These are phyloP conservation scores for Ophiodon elongatus DNA, from an alignment of 2,113 vertebrate genomes.

Conservation along the genomic window DNA sequence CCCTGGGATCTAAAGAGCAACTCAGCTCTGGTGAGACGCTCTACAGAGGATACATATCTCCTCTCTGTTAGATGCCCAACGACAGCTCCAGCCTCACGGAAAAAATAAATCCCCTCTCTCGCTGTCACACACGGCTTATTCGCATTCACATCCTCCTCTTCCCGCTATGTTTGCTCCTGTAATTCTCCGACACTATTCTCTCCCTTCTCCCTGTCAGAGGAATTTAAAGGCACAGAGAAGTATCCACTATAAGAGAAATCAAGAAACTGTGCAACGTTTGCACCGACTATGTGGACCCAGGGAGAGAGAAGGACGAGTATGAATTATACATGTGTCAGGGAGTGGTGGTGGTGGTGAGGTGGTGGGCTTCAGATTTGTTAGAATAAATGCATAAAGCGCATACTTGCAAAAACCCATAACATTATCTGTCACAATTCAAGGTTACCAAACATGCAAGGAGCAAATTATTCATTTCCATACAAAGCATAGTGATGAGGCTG, in stretches of 20 bases:
- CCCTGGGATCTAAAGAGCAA: constrained; percentile 32
- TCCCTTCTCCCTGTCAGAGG: constrained; percentile 35
- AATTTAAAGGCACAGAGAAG: constrained; percentile 44
- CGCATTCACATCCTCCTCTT: constrained; percentile 33
- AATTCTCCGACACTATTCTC: constrained; percentile 59
- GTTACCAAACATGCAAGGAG: constrained; percentile 66
- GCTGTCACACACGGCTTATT: constrained; percentile 63
- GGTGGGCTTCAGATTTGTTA: constrained; percentile 49
- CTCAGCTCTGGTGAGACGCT: constrained; percentile 24
- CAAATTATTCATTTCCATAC: constrained; percentile 58
- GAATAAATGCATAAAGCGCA: constrained; percentile 66
- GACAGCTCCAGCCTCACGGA: constrained; percentile 53
- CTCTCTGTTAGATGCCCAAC: constrained; percentile 38
- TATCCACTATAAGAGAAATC: constrained; percentile 46
- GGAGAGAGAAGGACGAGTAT: constrained; percentile 39
- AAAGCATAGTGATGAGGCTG: constrained; percentile 49
- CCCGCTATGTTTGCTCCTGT: constrained; percentile 62
- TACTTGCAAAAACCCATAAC: constrained; percentile 50
- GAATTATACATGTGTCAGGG: constrained; percentile 66
- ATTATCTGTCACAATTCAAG: constrained; percentile 70
- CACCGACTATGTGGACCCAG: constrained; percentile 24
- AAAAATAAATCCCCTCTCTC: constrained; percentile 58
- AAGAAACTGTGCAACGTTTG: constrained; percentile 18
- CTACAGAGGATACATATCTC: constrained; percentile 54
- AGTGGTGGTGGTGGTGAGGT: not conserved